Percentiles rank a stretch among this genome's conserved stretches.
Evolutionary conservation across 2,888 invertebrate species (phyloP).

Genomic region (Loripinus fragilis): DNA sequence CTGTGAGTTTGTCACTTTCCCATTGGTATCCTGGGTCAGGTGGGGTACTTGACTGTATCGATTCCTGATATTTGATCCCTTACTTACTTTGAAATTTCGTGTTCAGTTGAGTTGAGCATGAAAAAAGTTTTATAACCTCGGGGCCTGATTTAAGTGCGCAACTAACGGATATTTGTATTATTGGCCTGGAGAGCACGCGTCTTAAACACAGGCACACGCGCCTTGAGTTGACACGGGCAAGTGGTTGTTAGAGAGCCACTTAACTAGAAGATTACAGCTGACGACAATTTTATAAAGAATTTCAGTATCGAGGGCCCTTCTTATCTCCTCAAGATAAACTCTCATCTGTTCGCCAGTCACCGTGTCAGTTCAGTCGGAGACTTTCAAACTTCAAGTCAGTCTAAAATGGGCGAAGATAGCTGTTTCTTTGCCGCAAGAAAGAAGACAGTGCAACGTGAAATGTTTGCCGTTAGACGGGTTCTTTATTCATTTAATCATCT

Average conservation of each 20-base stretch:
- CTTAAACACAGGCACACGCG: background rate
- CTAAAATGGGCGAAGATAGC: slow-evolving; percentile 4
- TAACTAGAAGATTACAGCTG: background rate
- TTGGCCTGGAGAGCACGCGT: background rate
- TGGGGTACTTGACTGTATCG: no score
- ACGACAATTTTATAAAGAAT: background rate
- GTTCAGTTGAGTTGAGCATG: background rate
- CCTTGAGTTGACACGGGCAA: background rate
- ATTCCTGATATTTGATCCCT: no score
- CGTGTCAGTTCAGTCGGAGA: slow-evolving; percentile 14
- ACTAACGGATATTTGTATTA: background rate
- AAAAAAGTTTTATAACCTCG: background rate
- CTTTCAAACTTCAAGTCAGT: background rate
- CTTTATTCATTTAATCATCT: background rate
- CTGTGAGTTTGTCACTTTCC: no score
- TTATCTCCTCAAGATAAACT: slow-evolving; percentile 12
- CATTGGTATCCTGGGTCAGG: no score
- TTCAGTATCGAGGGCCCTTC: background rate
- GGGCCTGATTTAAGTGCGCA: no score
- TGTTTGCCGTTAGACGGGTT: background rate
- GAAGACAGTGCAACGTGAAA: background rate
- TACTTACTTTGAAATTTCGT: no score
- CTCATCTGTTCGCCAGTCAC: background rate
- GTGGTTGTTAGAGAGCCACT: slow-evolving; percentile 5
- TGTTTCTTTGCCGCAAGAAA: background rate